Evolutionary conservation across 2,113 vertebrate genomes (phyloP), one percentile per base, ranked within the genome.

Genomic region (Montifringilla adamsi): DNA sequence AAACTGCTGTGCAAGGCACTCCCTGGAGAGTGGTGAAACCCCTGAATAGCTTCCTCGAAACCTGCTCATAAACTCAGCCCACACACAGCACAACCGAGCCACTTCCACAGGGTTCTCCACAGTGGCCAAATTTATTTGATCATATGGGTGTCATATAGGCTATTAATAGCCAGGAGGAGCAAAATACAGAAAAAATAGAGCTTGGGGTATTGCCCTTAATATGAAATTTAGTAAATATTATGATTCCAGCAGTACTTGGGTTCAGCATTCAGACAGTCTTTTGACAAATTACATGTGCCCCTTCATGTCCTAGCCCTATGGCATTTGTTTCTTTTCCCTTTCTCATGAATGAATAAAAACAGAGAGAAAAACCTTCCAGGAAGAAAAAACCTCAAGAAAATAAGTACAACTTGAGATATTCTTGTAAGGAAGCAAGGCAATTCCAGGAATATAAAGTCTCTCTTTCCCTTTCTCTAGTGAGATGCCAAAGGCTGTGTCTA

Each of bases 61-160:
- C 13, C 31, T 89, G 59, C 79, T 93, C 33, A 21, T 90, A 94
- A 94, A 91, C 23, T 81, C 55, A 68, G 79, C 72, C 93, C 93
- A 77, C 93, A 91, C 90, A 52, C 82, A 95, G 63, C 14, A 46
- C 59, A 88, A 49, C n/a, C 24, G 62, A 70, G 17, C 23, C 78
- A 64, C 37, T 84, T 94, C 67, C 82, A 77, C 1, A 5, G 43
- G 19, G 59, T 83, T 63, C 55, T 88, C 55, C 67, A 67, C 21
- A 62, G 39, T 37, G 85, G 83, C 35, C 62, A 58, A 44, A 26
- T 94, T 78, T 95, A 84, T 80, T 94, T 87, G 81, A 58, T 72
- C 91, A 77, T 73, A 59, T 13, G 70, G 43, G 75, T 91, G 50
- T 80, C 70, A 44, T 85, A 73, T 62, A 85, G 53, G 21, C 26